Evolutionary conservation across 2,797 vertebrate species (phyloP).

Genomic region (Calcarius lapponicus): DNA sequence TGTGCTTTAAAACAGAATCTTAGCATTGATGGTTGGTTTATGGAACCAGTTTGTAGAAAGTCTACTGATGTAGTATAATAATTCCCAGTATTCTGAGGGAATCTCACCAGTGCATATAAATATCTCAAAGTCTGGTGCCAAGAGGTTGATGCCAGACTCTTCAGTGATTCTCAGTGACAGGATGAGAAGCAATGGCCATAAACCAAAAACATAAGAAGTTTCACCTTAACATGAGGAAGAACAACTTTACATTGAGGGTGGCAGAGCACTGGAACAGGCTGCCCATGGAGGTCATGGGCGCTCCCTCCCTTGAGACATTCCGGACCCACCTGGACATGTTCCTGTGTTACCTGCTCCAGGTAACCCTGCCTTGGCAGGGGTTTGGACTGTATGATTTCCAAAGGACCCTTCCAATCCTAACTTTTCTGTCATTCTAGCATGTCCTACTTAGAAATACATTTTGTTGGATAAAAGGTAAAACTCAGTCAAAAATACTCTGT

Average conservation of each 20-base stretch:
- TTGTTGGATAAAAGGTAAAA: neutral
- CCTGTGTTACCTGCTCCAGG: neutral
- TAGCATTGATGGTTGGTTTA: neutral
- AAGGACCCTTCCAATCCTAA: neutral
- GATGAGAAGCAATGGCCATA: neutral
- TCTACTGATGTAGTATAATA: neutral
- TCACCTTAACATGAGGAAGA: neutral
- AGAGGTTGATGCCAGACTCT: neutral
- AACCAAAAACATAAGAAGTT: neutral
- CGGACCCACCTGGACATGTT: fast-evolving
- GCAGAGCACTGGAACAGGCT: neutral
- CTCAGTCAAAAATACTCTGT: neutral
- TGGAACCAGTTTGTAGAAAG: neutral
- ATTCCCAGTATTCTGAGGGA: neutral
- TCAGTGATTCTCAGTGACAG: neutral
- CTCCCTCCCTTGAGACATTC: neutral
- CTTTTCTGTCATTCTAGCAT: neutral
- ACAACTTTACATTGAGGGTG: neutral
- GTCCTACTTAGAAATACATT: neutral
- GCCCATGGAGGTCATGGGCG: fast-evolving
- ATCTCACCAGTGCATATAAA: neutral
- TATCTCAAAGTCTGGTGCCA: neutral
- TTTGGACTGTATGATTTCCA: neutral
- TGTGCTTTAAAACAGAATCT: neutral
- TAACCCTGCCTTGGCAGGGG: neutral